Evolutionary conservation across 2,113 vertebrate species (phyloP).

Genomic region (Brachyhypopomus gauderio): DNA sequence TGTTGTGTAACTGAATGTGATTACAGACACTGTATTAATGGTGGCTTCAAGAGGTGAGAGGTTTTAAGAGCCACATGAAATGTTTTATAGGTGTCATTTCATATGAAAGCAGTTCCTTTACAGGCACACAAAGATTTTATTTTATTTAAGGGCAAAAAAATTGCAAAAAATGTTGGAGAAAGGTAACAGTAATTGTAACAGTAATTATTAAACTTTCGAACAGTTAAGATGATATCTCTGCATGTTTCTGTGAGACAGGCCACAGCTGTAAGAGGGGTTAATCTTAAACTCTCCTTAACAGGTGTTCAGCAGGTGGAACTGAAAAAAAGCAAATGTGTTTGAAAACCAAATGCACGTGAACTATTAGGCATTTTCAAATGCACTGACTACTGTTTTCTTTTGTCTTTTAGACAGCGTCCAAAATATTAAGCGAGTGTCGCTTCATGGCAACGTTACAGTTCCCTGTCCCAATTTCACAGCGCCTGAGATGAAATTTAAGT

Average conservation of each 20-base stretch:
- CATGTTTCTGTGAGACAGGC: too few species aligned
- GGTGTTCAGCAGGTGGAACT: neutral
- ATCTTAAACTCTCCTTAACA: neutral
- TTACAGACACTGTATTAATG: too few species aligned
- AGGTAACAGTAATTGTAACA: too few species aligned
- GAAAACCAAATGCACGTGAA: neutral
- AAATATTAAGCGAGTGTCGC: neutral
- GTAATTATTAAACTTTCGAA: too few species aligned
- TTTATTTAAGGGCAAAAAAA: neutral
- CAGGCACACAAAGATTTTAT: neutral
- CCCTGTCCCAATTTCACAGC: slow-evolving; percentile 33
- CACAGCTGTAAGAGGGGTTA: too few species aligned
- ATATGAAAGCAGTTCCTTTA: neutral
- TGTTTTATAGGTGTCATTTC: neutral
- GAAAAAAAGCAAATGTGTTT: neutral
- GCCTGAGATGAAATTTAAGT: slow-evolving; percentile 23
- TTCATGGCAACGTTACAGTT: slow-evolving; percentile 8
- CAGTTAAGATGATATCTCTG: too few species aligned
- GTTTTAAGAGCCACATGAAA: neutral
- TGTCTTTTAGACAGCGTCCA: slow-evolving; percentile 8
- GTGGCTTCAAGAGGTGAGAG: neutral
- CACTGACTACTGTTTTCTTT: neutral
- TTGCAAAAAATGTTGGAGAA: too few species aligned
- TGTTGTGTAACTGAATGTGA: too few species aligned
- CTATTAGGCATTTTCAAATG: neutral